Evolutionary conservation across 2,888 invertebrate species (phyloP), one percentile per base, ranked within the genome.

Genomic region (Stegophylla sp.): DNA sequence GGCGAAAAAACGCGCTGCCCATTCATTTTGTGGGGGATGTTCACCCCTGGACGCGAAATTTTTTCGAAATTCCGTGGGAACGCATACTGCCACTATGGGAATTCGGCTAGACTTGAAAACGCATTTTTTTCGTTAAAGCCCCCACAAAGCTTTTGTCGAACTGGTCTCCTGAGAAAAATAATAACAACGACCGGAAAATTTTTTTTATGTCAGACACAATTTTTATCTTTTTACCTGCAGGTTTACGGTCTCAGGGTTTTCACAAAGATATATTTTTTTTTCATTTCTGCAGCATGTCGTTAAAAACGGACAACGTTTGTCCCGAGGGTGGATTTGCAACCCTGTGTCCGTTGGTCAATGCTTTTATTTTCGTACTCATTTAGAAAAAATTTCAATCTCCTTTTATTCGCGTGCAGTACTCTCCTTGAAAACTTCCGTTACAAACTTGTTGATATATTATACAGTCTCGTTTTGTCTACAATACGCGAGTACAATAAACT

Each of bases 11-110:
- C 3, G 20, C 63, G 34, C 61, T 28, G 5, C n/a, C 26, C 45
- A 59, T 48, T 61, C 48, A 48, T 28, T 34, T 0, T 20, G 1
- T 10, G 20, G 34, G 43, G 23, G 53, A 43, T 43, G 69, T 53
- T 56, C 66, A 43, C 67, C 67, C 67, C 53, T 67, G 66, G 45
- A 56, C 48, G 17, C 48, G 17, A 20, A 41, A 69, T 79, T 79
- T 79, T 79, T 79, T 79, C 61, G 28, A 48, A 79, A 79, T 69
- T 79, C 69, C 69, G 61, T 79, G 67, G 77, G 69, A 79, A 79
- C 51, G n/a, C n/a, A 15, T 9, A 7, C 12, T n/a, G 13, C 13
- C 17, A 2, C 20, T 17, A 69, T 48, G 69, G 34, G 48, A 28
- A 77, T 69, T 34, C 17, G 3, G 23, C 1, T 76, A n/a, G 26